These are phyloP conservation scores for Ploceus nigricollis DNA, from an alignment of 2,113 vertebrate genomes.

Conservation along the genomic window DNA sequence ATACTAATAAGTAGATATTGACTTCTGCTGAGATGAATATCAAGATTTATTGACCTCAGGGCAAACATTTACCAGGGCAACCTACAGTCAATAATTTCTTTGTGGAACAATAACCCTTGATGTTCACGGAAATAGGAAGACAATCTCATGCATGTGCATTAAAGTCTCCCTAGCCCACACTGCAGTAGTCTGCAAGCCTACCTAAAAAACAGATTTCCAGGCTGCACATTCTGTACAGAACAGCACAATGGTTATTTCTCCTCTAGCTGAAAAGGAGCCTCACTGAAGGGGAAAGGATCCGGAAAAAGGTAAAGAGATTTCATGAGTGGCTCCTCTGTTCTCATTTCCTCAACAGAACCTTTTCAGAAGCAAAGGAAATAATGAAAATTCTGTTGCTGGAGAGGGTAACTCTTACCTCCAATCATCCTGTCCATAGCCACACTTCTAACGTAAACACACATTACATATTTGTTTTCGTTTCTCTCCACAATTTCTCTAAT, in stretches of 20 bases:
- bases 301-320: not conserved
- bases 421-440: not conserved
- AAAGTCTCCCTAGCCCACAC: not conserved
- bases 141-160: not conserved
- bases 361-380: not conserved
- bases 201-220: not conserved
- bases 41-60: conserved; percentile 4
- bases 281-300: not conserved
- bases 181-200: not conserved
- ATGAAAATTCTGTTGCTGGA: not conserved
- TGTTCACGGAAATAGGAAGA: fast-evolving
- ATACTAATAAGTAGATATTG: not conserved
- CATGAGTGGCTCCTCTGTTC: not conserved
- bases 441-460: not conserved
- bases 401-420: not conserved
- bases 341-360: not conserved
- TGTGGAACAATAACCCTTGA: not conserved
- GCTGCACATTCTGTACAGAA: not conserved
- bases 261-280: not conserved
- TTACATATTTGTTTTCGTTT: not conserved
- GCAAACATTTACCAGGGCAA: not conserved
- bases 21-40: conserved; percentile 2
- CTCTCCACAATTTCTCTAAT: not conserved
- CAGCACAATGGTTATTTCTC: not conserved
- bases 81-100: not conserved